A percentile compares a stretch with the other conserved stretches of the same genome.
These are phyloP conservation scores for Dryococelus australis DNA, from an alignment of 2,888 invertebrate genomes.

Conservation along the genomic window DNA sequence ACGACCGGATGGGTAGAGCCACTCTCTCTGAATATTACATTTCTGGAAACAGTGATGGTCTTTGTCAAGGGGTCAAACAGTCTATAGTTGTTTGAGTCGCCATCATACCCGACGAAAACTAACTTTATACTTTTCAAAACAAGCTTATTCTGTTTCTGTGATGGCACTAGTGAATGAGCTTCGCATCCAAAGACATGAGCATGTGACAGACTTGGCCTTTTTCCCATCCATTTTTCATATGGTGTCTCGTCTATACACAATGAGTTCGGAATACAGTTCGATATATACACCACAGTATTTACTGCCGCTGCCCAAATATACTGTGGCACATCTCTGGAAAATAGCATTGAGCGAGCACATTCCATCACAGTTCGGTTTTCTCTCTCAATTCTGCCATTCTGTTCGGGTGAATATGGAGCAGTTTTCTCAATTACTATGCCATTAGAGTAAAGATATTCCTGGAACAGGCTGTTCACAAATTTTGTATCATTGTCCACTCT, in stretches of 20 bases:
- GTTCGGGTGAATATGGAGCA: not conserved
- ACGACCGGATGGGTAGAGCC: too few species aligned
- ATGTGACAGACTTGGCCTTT: too few species aligned
- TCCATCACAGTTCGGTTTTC: not conserved
- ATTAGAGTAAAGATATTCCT: not conserved
- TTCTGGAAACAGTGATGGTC: too few species aligned
- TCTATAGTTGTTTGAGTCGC: too few species aligned
- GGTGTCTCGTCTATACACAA: not conserved
- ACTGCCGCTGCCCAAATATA: not conserved
- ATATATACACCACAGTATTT: not conserved
- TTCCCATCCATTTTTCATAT: not conserved
- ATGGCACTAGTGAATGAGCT: too few species aligned
- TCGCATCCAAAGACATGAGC: too few species aligned
- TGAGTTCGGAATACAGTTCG: not conserved
- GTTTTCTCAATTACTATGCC: not conserved
- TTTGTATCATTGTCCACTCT: not conserved
- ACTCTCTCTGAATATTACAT: too few species aligned
- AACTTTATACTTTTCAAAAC: too few species aligned
- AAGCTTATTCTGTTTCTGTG: too few species aligned
- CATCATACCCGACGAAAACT: too few species aligned
- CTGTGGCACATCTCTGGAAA: not conserved
- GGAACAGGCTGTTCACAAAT: not conserved
- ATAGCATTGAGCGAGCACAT: not conserved
- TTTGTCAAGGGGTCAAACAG: too few species aligned
- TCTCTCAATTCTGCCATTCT: not conserved